Base-by-base conservation (phyloP, 2,888 invertebrate species). In the Adelognathus sp. region DNA sequence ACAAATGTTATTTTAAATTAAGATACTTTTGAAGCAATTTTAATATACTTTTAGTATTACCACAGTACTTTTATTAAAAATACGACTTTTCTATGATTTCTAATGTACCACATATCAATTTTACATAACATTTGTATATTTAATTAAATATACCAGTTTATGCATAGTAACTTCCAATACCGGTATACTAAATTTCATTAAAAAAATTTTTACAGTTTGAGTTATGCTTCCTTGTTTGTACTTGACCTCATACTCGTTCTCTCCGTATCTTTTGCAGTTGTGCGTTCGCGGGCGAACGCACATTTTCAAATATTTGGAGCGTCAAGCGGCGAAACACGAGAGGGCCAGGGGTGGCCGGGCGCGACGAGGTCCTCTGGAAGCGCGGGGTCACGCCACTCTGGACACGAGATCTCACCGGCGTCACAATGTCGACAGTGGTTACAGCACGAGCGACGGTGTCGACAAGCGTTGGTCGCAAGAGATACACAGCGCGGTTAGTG, bases 201-300 rank as follows among this genome's bases (percentile, higher is more conserved):
- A 50, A 39, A 41, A 41, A 41, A 14, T 2, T 41, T 0, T 5
- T 11, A 36, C n/a, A 11, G 9, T 7, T 36, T 36, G 29, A 41
- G 24, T 14, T 16, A 7, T 27, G 3, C 3, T 24, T 29, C 11
- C n/a, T 16, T 44, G 39, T 18, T 24, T 9, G 14, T 27, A 29
- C 41, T 31, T 66, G 24, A 54, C 56, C 63, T 44, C 39, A 14
- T 41, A 44, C 60, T 58, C 27, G 21, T 75, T 44, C 7, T 50
- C 56, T 77, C 63, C 9, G 54, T 60, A n/a, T 4, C 9, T 52
- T 83, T 91, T 93, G 4, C 92, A 97, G 97, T 93, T 97, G 85
- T 98, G 98, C 92, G 96, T 96, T 92, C 95, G 98, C 91, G 98
- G 98, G 85, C 94, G 97, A 89, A 97, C 97, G 89, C 98, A 98